Evolutionary conservation across 2,113 vertebrate genomes (phyloP), one percentile per base, ranked within the genome.

Genomic region (Corythoichthys haematopterus): DNA sequence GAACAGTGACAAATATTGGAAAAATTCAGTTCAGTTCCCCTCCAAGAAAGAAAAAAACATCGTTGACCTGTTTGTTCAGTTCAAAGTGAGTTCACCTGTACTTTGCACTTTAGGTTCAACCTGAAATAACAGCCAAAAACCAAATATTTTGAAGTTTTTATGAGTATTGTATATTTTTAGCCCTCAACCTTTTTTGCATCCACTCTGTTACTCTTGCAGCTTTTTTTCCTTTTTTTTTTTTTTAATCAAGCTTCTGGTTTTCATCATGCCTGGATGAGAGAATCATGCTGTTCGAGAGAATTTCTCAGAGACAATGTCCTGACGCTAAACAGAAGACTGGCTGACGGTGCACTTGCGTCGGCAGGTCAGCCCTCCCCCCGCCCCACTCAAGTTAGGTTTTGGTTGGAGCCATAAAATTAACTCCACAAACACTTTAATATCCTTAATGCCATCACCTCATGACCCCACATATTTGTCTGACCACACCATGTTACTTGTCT

Each of bases 281-380:
- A 28, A 74, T 66, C 70, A 64, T 78, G 65, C 70, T 78, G 61
- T 70, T 77, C 51, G 71, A 68, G 69, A 47, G 77, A 80, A 76
- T 68, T 80, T 85, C 76, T 76, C 16, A 28, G 64, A 67, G 82
- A 72, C 55, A 73, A 83, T 79, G 68, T 78, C 77, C 84, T 87
- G 82, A 83, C 66, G 60, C 63, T 33, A 28, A 64, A 20, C 74
- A 72, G 77, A 72, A 48, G 69, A 74, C 60, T 63, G 74, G 82
- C 82, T 82, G 76, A 84, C 45, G 0, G 45, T 1, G 72, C 76
- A 61, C 62, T 38, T 40, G 70, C 20, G n/a, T 3, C 64, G 73
- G 60, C 53, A 70, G 74, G 73, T 78, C 71, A 69, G 67, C 20
- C 48, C 62, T 66, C 35, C 56, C 70, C 74, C 79, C 69, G 48